Conservation (phyloP, 37 sponge, comb jelly and placozoan genomes). For the Cliona cf. orientalis region DNA sequence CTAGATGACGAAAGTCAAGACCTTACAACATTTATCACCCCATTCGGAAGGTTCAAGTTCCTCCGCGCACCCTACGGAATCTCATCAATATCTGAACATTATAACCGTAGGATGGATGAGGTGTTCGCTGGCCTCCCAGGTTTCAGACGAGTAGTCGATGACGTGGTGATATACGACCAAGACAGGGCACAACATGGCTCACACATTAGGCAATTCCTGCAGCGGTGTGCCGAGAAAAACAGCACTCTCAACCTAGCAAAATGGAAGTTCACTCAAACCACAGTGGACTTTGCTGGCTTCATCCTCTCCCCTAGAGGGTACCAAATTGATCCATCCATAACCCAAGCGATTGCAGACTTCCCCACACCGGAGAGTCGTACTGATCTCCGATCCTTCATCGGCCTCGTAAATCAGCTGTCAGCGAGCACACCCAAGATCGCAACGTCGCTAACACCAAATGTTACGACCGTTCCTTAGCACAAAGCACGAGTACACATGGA, state of each 20-base stretch:
- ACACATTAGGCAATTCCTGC: slow-evolving; percentile 28
- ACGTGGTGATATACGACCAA: too few relatives aligned
- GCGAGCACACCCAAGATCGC: slow-evolving; percentile 5
- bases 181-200: slow-evolving; percentile 14
- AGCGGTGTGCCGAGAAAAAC: slow-evolving; percentile 18
- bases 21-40: too few relatives aligned
- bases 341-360: slow-evolving; percentile 35
- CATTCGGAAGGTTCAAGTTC: too few relatives aligned
- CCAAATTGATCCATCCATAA: slow-evolving; percentile 17
- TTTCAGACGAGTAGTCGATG: slow-evolving; percentile 21
- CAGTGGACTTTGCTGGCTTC: slow-evolving; percentile 28
- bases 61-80: too few relatives aligned
- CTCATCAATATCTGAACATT: too few relatives aligned
- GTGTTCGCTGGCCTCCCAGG: slow-evolving; percentile 38
- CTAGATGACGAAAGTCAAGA: too few relatives aligned
- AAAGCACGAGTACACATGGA: slow-evolving; percentile 37
- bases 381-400: too few relatives aligned
- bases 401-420: too few relatives aligned
- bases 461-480: slow-evolving; percentile 22
- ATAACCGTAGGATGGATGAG: slow-evolving; percentile 19
- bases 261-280: slow-evolving; percentile 5
- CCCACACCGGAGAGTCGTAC: too few relatives aligned
- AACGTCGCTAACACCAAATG: slow-evolving; percentile 17
- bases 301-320: slow-evolving; percentile 1
- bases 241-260: slow-evolving; percentile 42